Conservation (phyloP, 2,888 invertebrate species). For the Sminthurides aquaticus region DNA sequence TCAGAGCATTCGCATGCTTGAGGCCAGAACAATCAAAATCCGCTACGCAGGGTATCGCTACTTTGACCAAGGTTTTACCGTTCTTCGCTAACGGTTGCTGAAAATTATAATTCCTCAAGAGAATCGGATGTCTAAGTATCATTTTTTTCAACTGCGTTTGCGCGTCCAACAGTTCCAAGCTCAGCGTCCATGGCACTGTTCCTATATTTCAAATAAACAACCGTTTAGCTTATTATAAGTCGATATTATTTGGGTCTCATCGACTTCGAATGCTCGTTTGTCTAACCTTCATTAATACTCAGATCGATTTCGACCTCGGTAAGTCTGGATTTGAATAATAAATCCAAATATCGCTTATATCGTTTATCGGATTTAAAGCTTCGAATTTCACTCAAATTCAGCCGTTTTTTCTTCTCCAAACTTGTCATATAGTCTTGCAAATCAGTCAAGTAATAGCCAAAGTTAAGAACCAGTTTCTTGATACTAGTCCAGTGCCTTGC, state of each 20-base stretch:
- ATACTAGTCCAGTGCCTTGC: constrained; percentile 7
- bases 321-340: not conserved
- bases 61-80: not conserved
- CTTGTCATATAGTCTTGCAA: constrained; percentile 5
- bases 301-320: not conserved
- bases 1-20: not conserved
- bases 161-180: constrained; percentile 11
- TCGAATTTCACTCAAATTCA: not conserved
- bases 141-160: constrained; percentile 2
- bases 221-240: too few relatives aligned
- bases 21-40: constrained; percentile 18
- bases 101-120: not conserved
- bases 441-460: constrained; percentile 16
- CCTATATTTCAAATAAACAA: constrained; percentile 8
- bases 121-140: constrained; percentile 4
- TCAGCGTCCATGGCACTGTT: constrained; percentile 10
- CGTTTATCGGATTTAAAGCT: not conserved
- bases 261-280: too few relatives aligned
- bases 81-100: not conserved
- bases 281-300: not conserved
- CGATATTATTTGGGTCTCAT: too few relatives aligned
- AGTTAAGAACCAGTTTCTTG: constrained; percentile 2
- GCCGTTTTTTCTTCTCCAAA: not conserved
- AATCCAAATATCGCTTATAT: not conserved
- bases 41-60: constrained; percentile 13